Evolutionary conservation across 1,140 invertebrate genomes (phyloP).

Genomic region (Oscheius sp.): DNA sequence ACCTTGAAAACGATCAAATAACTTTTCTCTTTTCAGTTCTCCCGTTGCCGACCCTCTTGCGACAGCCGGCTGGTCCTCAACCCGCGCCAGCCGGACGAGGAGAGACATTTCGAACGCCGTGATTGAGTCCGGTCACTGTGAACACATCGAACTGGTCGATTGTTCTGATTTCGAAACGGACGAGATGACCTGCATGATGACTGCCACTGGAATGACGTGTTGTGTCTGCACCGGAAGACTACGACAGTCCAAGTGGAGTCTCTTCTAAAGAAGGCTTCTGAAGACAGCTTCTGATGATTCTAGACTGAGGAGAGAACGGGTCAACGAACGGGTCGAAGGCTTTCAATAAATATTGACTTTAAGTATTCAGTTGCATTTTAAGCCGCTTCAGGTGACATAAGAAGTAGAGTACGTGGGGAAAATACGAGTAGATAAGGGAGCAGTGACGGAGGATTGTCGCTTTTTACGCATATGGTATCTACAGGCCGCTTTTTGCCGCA

Average conservation of each 20-base stretch:
- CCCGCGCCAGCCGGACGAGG: neutral
- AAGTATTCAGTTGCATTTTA: no score
- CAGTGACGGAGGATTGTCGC: no score
- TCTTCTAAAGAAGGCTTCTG: no score
- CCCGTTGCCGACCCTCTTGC: neutral
- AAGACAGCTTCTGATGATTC: no score
- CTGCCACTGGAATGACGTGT: conserved; percentile 50
- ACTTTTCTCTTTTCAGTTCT: neutral
- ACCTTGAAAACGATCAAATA: neutral
- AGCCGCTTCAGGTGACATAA: no score
- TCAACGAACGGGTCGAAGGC: no score
- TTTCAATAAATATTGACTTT: no score
- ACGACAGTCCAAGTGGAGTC: conserved; percentile 25
- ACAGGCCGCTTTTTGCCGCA: no score
- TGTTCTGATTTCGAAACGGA: conserved; percentile 46
- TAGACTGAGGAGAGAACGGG: no score
- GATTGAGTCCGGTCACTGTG: conserved; percentile 40
- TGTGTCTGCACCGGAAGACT: conserved; percentile 45
- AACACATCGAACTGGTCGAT: conserved; percentile 47
- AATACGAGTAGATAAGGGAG: no score
- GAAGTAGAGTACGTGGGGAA: no score
- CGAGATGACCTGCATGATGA: conserved; percentile 50
- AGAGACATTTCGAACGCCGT: conserved; percentile 1
- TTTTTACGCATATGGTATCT: no score
- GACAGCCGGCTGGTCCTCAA: neutral